Base-by-base conservation (phyloP, 1,140 invertebrate genomes). In the Triops cancriformis region DNA sequence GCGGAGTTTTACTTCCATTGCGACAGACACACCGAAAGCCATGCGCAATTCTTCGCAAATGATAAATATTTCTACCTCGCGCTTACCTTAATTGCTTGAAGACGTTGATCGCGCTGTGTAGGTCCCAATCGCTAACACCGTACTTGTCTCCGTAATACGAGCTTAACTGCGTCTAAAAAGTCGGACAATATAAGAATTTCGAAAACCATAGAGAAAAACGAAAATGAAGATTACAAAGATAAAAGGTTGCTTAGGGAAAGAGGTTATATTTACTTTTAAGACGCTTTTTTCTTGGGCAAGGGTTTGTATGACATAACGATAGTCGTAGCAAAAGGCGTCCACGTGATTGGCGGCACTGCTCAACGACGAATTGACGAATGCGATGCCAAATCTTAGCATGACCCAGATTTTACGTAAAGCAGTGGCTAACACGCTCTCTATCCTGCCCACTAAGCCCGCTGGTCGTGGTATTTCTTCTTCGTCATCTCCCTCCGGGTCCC, bases 241-340 rank as follows among this genome's bases (percentile, higher is more conserved):
- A 4, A 37, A 37, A n/a, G n/a, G n/a, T n/a, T n/a, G n/a, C n/a
- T 7, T 37, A 37, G 31, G 2, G 7, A 37, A 37, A 7, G 12
- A 6, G 27, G 12, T 26, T 23, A 1, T n/a, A 27, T 51, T 82
- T 84, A 94, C 93, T 88, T 97, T 98, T 1, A 97, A 86, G 76
- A 89, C 84, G 83, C 92, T 92, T 84, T 97, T 97, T 82, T 90
- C 88, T 73, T 85, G 82, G 10, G 85, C 82, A 26, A 90, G 83
- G 73, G 85, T 84, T 73, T 90, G 89, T 9, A 95, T 92, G 0
- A 99, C 93, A 83, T 95, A 96, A 81, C 97, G 89, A 86, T 98
- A 98, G 85, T 98, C 95, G 41, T 91, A 88, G 0, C 96, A 98
- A 79, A 96, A 92, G 79, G 87, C 88, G 86, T 98, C 97, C 43